These are phyloP conservation scores for Lutjanus argentimaculatus DNA, from an alignment of 2,797 vertebrate genomes.

Conservation along the genomic window DNA sequence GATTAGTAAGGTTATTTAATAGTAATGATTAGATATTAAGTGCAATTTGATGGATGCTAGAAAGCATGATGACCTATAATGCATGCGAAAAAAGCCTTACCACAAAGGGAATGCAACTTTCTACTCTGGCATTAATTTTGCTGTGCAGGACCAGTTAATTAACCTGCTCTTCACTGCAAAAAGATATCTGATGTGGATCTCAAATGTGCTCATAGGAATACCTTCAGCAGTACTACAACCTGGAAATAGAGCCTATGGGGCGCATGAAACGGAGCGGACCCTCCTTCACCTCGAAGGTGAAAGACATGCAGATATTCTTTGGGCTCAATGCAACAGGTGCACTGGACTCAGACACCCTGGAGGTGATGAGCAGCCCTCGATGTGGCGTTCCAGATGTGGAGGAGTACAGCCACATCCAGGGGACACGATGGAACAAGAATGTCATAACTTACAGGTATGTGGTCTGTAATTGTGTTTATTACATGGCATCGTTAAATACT, in stretches of 20 bases:
- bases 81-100: not conserved
- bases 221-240: conserved; percentile 83
- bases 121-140: not conserved
- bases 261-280: conserved; percentile 78
- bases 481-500: too few relatives aligned
- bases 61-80: not conserved
- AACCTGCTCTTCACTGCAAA: not conserved
- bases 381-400: conserved; percentile 87
- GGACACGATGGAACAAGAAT: conserved; percentile 83
- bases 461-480: not conserved
- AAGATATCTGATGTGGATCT: conserved; percentile 18
- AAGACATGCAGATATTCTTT: conserved; percentile 88
- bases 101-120: not conserved
- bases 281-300: conserved; percentile 82
- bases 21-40: not conserved
- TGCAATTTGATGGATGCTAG: not conserved
- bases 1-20: conserved; percentile 7
- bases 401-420: conserved; percentile 77
- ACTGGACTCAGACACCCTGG: conserved; percentile 79
- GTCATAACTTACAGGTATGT: conserved; percentile 84
- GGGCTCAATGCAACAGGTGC: conserved; percentile 83
- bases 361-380: conserved; percentile 82
- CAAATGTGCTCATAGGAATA: conserved; percentile 78
- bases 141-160: not conserved
- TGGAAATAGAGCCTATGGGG: conserved; percentile 67